Percentiles rank a stretch among this genome's conserved stretches.
Evolutionary conservation across 2,113 vertebrate genomes (phyloP).

Genomic region (Lophotis ruficrista): DNA sequence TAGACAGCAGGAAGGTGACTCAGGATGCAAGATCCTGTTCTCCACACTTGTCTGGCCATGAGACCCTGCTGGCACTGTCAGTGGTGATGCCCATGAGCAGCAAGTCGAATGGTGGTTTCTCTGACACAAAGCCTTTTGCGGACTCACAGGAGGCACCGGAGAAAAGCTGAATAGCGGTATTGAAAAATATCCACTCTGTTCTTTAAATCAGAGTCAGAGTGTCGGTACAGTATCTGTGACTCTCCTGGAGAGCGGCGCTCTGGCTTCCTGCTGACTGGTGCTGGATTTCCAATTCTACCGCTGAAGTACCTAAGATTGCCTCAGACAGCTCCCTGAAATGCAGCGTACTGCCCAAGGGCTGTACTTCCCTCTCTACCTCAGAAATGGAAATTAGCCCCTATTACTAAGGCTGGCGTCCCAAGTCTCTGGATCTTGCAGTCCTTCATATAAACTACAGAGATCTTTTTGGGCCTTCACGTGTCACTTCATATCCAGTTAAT

Average conservation of each 20-base stretch:
- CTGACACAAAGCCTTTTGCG: background rate
- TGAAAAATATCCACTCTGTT: background rate
- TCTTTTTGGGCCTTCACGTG: background rate
- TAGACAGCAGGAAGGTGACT: background rate
- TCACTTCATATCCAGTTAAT: background rate
- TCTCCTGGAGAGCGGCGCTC: background rate
- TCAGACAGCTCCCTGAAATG: background rate
- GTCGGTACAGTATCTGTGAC: background rate
- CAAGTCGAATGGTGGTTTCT: background rate
- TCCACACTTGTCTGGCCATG: background rate
- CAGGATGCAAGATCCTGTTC: background rate
- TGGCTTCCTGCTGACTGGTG: background rate
- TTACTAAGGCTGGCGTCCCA: background rate
- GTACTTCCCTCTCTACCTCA: background rate
- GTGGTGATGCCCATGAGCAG: background rate
- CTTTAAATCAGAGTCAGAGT: background rate
- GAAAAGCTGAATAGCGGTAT: background rate
- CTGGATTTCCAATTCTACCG: background rate
- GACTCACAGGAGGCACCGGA: background rate
- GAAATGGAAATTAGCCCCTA: background rate
- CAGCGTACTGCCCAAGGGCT: background rate
- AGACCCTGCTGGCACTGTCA: background rate
- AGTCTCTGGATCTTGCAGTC: background rate
- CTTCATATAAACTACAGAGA: background rate
- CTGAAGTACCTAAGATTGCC: background rate